Evolutionary conservation across 2,888 invertebrate species (phyloP).

Genomic region (Gastracanthus pulcherrimus): DNA sequence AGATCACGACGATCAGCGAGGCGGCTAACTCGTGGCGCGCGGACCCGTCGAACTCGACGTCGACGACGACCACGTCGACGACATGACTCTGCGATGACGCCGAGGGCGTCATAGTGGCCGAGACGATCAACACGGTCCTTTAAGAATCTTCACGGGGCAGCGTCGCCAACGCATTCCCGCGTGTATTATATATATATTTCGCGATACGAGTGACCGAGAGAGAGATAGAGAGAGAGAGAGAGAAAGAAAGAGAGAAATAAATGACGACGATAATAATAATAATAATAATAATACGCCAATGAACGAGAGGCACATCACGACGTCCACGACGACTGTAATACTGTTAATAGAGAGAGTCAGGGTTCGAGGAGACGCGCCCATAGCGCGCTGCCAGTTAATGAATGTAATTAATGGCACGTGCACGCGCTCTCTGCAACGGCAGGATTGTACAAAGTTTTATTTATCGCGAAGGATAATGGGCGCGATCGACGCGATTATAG

Average conservation of each 20-base stretch:
- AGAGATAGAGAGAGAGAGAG: neutral
- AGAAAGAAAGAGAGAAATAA: constrained; percentile 11
- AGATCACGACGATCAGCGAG: constrained; percentile 75
- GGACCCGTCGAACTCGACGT: constrained; percentile 57
- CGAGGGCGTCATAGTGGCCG: constrained; percentile 45
- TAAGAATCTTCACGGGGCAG: constrained; percentile 7
- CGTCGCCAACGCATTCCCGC: constrained; percentile 16
- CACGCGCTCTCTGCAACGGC: neutral
- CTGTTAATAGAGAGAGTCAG: neutral
- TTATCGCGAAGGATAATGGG: neutral
- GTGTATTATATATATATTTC: constrained; percentile 48
- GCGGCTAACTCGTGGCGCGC: constrained; percentile 71
- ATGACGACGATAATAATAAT: neutral
- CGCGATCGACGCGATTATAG: neutral
- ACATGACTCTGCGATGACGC: constrained; percentile 71
- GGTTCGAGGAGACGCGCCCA: neutral
- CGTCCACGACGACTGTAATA: neutral
- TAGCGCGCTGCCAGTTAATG: neutral
- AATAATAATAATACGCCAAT: neutral
- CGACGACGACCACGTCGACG: constrained; percentile 68
- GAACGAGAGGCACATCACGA: too few relatives aligned
- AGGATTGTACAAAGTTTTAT: constrained; percentile 54
- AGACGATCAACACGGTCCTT: constrained; percentile 51
- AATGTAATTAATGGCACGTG: neutral
- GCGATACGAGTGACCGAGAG: neutral